Conservation (phyloP, 1,140 invertebrate species). For the Brachionus manjavacas region DNA sequence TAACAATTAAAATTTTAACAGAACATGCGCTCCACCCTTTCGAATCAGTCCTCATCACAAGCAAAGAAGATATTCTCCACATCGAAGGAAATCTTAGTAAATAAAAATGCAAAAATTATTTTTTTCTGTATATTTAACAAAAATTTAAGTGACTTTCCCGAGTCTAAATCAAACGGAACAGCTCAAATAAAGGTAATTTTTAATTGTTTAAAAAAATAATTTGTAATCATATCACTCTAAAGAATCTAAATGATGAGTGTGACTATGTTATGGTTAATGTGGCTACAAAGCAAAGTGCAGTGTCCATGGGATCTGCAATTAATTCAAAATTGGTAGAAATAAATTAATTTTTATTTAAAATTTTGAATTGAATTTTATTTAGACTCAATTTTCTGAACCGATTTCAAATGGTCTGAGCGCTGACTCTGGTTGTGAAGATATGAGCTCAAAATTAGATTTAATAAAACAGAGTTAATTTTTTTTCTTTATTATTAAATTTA, state of each 20-base stretch:
- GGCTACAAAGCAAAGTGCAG: not conserved
- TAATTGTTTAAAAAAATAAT: not conserved
- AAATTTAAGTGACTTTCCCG: not conserved
- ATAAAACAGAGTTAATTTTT: constrained; percentile 2
- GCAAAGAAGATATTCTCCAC: constrained; percentile 25
- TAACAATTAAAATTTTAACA: not conserved
- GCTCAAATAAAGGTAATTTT: constrained; percentile 1
- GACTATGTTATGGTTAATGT: constrained; percentile 36
- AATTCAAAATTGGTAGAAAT: constrained; percentile 28
- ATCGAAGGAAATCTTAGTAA: constrained; percentile 27
- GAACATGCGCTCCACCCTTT: constrained; percentile 31
- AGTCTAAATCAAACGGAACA: not conserved
- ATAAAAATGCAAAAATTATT: not conserved
- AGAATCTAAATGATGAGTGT: not conserved
- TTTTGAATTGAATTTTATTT: not conserved
- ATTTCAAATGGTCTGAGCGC: constrained; percentile 1
- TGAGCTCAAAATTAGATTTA: constrained; percentile 15
- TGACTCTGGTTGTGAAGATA: constrained; percentile 41
- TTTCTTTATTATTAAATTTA: not conserved
- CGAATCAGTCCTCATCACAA: constrained; percentile 39
- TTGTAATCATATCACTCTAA: not conserved
- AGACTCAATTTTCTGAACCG: constrained; percentile 3
- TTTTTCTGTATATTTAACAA: not conserved
- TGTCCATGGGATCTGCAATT: constrained; percentile 35
- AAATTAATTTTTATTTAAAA: not conserved